phyloP scores from a whole-genome alignment of 2,113 vertebrate genomes.

The Aleadryas rufinucha region DNA sequence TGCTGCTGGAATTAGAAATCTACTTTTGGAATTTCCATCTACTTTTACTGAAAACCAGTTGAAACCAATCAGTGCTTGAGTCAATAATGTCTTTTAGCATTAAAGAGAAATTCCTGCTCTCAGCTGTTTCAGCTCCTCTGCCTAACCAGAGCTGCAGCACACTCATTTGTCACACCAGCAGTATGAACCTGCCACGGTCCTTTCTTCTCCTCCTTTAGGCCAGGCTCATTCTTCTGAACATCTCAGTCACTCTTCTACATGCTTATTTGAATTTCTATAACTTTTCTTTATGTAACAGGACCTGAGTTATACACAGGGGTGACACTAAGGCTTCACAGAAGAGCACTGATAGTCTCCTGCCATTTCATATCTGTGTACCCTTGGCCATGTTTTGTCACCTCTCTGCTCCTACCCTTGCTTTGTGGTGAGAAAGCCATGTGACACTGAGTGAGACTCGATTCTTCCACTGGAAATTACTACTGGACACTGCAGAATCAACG shows the following conservation, averaged over 20 bases:
- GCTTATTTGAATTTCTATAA: not conserved
- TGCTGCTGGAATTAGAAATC: not conserved
- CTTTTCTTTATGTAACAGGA: not conserved
- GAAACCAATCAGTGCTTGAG: not conserved
- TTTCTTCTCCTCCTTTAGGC: not conserved
- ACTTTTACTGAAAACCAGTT: not conserved
- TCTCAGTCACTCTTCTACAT: not conserved
- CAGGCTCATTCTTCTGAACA: not conserved
- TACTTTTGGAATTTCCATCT: not conserved
- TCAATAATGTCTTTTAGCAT: not conserved
- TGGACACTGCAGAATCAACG: not conserved
- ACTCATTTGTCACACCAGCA: not conserved
- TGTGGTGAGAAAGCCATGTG: not conserved
- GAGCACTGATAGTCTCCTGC: not conserved
- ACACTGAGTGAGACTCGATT: not conserved
- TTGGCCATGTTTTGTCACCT: not conserved
- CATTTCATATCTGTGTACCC: not conserved
- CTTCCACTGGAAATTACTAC: slow-evolving; percentile 38
- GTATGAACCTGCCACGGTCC: not conserved
- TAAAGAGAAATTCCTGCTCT: not conserved
- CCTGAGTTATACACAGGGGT: not conserved
- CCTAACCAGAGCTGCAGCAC: not conserved
- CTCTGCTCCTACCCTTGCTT: not conserved
- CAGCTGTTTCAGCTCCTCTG: not conserved
- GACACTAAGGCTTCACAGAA: not conserved